Conservation (phyloP, 92 coral and sea anemone genomes). For the Porites cylindrica region DNA sequence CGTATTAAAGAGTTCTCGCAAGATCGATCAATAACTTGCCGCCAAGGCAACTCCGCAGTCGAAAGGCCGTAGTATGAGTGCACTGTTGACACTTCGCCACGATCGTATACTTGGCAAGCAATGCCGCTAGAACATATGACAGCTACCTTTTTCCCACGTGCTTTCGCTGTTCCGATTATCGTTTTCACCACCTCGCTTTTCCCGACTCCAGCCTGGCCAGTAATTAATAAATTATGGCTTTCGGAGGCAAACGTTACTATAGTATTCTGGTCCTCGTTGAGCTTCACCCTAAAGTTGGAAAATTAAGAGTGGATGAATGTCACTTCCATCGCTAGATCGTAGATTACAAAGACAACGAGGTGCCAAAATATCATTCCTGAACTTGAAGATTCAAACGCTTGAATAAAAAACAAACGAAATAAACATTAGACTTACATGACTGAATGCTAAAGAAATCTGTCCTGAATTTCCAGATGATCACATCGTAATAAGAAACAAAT, state of each 20-base stretch:
- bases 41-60: no score
- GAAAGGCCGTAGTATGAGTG: conserved; percentile 24
- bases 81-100: conserved; percentile 56
- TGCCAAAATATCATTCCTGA: no score
- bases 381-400: no score
- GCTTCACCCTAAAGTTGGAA: no score
- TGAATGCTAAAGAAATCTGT: neutral
- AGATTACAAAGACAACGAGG: no score
- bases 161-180: neutral
- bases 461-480: neutral
- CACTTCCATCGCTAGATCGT: no score
- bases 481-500: no score
- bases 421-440: neutral
- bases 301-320: no score
- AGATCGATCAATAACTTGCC: no score
- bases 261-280: no score
- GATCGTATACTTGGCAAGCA: conserved; percentile 49
- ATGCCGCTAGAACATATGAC: conserved; percentile 67
- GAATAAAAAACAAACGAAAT: neutral
- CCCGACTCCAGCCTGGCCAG: neutral
- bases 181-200: conserved; percentile 40
- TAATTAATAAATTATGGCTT: no score
- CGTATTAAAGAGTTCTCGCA: neutral
- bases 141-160: conserved; percentile 23
- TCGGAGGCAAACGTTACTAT: no score